phyloP scores from a whole-genome alignment of 2,113 vertebrate genomes.

The Sapajus apella region DNA sequence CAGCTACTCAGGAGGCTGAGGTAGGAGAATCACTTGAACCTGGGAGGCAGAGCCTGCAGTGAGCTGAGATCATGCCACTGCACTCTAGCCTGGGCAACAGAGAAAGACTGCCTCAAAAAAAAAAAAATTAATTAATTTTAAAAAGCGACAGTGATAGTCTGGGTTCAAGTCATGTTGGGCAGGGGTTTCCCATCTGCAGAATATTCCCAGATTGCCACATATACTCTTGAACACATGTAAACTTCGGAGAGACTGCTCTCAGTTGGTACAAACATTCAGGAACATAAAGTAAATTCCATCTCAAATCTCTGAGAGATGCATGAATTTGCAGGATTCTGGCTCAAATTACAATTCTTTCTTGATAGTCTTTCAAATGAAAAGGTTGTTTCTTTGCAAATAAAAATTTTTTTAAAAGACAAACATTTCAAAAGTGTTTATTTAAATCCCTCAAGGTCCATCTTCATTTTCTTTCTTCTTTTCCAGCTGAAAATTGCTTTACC shows the following conservation, averaged over 20 bases:
- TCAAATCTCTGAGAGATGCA: neutral
- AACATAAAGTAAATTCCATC: neutral
- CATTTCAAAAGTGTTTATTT: neutral
- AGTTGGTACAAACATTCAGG: neutral
- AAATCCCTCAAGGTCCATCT: slow-evolving; percentile 23
- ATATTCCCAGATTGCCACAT: neutral
- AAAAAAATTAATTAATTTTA: too few relatives aligned
- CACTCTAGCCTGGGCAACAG: too few relatives aligned
- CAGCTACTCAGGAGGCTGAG: too few relatives aligned
- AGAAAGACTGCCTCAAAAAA: too few relatives aligned
- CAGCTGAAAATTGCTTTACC: slow-evolving; percentile 61
- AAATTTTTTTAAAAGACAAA: neutral
- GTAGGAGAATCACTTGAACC: too few relatives aligned
- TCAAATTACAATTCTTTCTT: slow-evolving; percentile 7
- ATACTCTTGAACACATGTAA: neutral
- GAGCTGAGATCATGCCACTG: accelerated
- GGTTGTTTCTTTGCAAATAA: slow-evolving; percentile 31
- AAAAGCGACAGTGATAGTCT: neutral
- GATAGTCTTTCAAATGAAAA: slow-evolving; percentile 47
- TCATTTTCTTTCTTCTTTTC: slow-evolving; percentile 30
- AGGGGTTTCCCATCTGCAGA: neutral
- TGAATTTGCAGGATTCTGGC: neutral
- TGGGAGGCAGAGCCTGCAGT: too few relatives aligned
- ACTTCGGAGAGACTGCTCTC: neutral
- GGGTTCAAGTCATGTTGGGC: too few relatives aligned